Evolutionary conservation across 2,797 vertebrate species (phyloP), one percentile per base, ranked within the genome.

Genomic region (Chloroceryle inda): DNA sequence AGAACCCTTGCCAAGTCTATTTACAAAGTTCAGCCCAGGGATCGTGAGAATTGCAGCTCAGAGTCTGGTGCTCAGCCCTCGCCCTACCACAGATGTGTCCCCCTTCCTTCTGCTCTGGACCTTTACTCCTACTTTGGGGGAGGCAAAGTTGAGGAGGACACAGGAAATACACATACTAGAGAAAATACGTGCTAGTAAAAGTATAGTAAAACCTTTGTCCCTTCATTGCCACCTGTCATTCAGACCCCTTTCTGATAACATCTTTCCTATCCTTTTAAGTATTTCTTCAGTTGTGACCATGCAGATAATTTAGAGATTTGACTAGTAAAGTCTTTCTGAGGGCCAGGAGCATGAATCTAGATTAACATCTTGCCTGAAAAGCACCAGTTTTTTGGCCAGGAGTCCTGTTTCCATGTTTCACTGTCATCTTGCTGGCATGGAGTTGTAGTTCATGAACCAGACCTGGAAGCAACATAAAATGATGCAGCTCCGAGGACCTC

Each of bases 11-110:
- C 97, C 98, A 98, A 98, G 85, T 50, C 89, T 98, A 94, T 98
- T 98, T 95, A 97, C 96, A 97, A 97, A 97, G 97, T 98, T 98
- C 97, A 97, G 84, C 79, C 88, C 47, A 31, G 93, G 96, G 97
- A 97, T 96, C 96, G 83, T 98, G 98, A 97, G 97, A 98, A 98
- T 96, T 77, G 81, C 82, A 80, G 90, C 95, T 87, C 66, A 7
- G 21, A 38, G 94, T 64, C 96, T 68, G 24, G 82, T 81, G 91
- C 90, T 94, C 83, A 22, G 92, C 15, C 5, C 80, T 74, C 15
- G 58, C 87, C 75, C 82, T 84, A 58, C 83, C 92, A 74, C 82
- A 93, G 94, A 82, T 90, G 95, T 66, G 53, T 63, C 45, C 85
- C 64, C 26, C 40, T 80, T 80, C 86, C 47, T 83, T 71, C 66